phyloP scores from a whole-genome alignment of 2,888 invertebrate genomes.

The Callyntrura sp. region DNA sequence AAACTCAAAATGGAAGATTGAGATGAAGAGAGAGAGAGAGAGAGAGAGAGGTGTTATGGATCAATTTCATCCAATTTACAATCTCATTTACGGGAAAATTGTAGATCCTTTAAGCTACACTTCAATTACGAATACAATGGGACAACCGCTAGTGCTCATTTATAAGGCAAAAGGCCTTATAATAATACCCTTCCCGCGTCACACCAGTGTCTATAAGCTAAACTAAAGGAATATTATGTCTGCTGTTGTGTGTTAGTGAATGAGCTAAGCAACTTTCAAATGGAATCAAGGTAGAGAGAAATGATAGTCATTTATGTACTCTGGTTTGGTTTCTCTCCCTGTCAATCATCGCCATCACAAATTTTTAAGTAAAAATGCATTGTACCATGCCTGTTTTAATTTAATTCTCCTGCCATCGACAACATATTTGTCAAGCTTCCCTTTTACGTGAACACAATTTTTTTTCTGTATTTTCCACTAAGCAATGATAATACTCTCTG shows the following conservation, averaged over 20 bases:
- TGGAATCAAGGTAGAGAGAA: constrained; percentile 61
- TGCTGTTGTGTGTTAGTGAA: constrained; percentile 5
- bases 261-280: constrained; percentile 74
- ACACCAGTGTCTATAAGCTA: background rate
- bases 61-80: constrained; percentile 78
- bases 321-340: constrained; percentile 1
- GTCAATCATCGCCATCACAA: constrained; percentile 35
- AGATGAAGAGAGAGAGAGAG: constrained; percentile 14
- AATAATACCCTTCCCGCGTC: background rate
- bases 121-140: constrained; percentile 67
- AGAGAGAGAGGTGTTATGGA: constrained; percentile 71
- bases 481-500: constrained; percentile 33
- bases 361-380: constrained; percentile 33
- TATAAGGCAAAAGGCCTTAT: constrained; percentile 3
- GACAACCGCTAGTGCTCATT: background rate
- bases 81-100: constrained; percentile 74
- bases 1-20: constrained; percentile 21
- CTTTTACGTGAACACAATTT: constrained; percentile 26
- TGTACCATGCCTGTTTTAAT: constrained; percentile 25
- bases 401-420: constrained; percentile 15
- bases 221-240: background rate
- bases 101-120: constrained; percentile 72
- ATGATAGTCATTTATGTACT: background rate
- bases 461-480: background rate
- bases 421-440: constrained; percentile 60